Evolutionary conservation across 2,797 vertebrate species (phyloP).

Genomic region (Adelosebastes latens): DNA sequence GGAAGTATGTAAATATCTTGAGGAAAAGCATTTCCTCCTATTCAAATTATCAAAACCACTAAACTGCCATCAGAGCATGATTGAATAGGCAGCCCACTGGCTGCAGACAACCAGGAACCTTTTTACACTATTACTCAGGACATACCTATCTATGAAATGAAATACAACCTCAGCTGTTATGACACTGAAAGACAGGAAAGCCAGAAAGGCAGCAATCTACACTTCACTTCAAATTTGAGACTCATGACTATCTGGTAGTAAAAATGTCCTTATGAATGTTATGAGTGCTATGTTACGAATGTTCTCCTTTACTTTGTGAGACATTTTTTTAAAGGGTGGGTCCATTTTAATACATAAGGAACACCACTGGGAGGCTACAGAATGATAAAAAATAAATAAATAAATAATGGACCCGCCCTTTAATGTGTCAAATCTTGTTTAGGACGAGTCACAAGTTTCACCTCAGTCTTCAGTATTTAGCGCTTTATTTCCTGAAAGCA

Average conservation of each 20-base stretch:
- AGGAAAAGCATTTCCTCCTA: neutral
- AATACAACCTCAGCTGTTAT: neutral
- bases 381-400: too few species aligned
- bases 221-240: neutral
- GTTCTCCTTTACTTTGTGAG: neutral
- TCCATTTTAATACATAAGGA: neutral
- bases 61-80: neutral
- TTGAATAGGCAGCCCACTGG: neutral
- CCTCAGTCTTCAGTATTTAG: too few species aligned
- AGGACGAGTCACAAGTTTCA: neutral
- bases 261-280: neutral
- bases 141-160: neutral
- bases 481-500: too few species aligned
- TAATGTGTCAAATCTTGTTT: neutral
- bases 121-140: neutral
- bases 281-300: too few species aligned
- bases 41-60: constrained; percentile 7
- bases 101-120: neutral
- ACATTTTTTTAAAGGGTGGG: neutral
- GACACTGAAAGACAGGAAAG: neutral
- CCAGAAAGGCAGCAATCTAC: neutral
- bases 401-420: neutral
- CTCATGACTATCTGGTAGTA: neutral
- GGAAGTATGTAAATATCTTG: constrained; percentile 20
- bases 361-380: too few species aligned